A percentile compares a stretch with the other conserved stretches of the same genome.
These are phyloP conservation scores for Acrossocheilus fasciatus DNA, from an alignment of 2,797 vertebrate species.

Conservation along the genomic window DNA sequence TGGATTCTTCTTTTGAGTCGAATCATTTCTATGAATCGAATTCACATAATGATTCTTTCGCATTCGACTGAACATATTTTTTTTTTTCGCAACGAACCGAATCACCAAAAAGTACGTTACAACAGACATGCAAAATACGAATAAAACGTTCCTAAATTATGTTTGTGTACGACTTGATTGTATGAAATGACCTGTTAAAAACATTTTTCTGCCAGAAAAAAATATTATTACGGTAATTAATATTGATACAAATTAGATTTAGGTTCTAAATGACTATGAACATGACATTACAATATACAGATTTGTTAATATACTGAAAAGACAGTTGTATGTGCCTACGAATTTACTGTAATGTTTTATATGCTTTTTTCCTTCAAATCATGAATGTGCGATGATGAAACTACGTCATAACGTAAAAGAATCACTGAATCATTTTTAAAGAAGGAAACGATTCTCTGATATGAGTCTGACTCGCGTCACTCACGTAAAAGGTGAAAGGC, in stretches of 20 bases:
- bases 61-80: neutral
- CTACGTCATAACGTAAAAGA: neutral
- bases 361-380: neutral
- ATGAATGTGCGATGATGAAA: neutral
- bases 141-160: neutral
- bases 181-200: neutral
- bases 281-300: neutral
- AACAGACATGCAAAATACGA: neutral
- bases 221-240: neutral
- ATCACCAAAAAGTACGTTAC: neutral
- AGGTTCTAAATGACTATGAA: neutral
- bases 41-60: neutral
- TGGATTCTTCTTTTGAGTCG: neutral
- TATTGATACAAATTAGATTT: neutral
- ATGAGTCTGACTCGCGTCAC: neutral
- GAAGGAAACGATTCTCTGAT: neutral
- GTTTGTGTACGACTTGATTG: neutral
- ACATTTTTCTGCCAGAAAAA: neutral
- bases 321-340: neutral
- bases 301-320: neutral
- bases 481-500: neutral
- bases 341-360: neutral
- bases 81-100: neutral
- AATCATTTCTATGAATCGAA: neutral
- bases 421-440: conserved; percentile 16